Base-by-base conservation (phyloP, 64 coral and sea anemone species). In the Trachythela sp. region DNA sequence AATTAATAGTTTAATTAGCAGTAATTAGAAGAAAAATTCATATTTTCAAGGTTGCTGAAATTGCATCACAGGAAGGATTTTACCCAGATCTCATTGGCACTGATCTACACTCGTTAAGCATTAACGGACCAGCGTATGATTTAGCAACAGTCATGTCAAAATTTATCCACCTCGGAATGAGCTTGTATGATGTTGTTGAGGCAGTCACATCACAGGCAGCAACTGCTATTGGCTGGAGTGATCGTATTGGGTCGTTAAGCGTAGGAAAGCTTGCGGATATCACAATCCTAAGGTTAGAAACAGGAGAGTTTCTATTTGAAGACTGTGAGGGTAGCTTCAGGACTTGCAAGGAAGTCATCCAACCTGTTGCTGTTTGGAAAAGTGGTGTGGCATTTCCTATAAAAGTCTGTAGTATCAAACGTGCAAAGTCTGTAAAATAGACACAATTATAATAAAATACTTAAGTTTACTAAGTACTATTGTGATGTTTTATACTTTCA, bases 71-170 rank as follows among this genome's bases (percentile, higher is more conserved):
- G 37, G 89, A 97, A 86, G 40, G 87, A 8, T 97, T 97, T 87
- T 97, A 92, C 90, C 95, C 95, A 27, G 92, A 97, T 87, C 87
- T 94, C 13, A 97, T 97, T 29, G 94, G 95, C 77, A 84, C 92
- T n/a, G 95, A 97, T 91, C 72, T 97, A 34, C 95, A 97, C 77
- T 86, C 59, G 0, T 40, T 86, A 38, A 89, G 76, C n/a, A 20
- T 71, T 27, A 49, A 91, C 22, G 92, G 95, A 18, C 92, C 95
- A 0, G 92, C 92, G 0, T 97, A 97, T 87, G 92, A 94, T 77
- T 77, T 97, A 27, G 72, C 88, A 29, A 97, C 92, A 43, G 92
- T 94, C 6, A 97, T 97, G 95, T 87, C 92, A 9, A 97, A 97
- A 71, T 86, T 97, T 54, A 54, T 94, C 31, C 83, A 90, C 52